Evolutionary conservation across 2,113 vertebrate species (phyloP), one percentile per base, ranked within the genome.

Genomic region (Oreamnos americanus): DNA sequence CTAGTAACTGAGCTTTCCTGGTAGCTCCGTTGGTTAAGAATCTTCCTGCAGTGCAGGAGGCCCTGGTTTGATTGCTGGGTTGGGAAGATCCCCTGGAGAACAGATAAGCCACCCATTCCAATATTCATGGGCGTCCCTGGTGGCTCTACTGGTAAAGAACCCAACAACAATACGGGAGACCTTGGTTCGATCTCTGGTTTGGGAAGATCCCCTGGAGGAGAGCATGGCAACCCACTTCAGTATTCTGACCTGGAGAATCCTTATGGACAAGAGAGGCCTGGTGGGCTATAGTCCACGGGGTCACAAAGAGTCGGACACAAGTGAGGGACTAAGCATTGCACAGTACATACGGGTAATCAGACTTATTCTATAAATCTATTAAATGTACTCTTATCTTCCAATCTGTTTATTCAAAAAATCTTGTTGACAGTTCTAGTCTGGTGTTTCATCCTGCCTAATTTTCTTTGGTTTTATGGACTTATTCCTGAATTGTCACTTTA

Each of bases 321-420:
- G 2, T 39, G 36, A 25, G 67, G 39, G 67, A 74, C 10, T 39
- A 74, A 23, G 19, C 9, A 74, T 25, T 39, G n/a, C 19, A 23
- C 36, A 74, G 39, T 6, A 74, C 67, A 74, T n/a, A 36, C 4
- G 1, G 4, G 33, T 67, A 19, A 67, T 39, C 67, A 74, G 21
- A 53, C 53, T 74, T 3, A 82, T 74, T 91, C 49, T 82, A 21
- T 15, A 87, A 39, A 30, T 67, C 2, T 97, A 33, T 19, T 88
- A 95, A 82, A 62, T 86, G n/a, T 76, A 39, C n/a, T 85, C n/a
- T 58, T 96, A 60, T 11, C 9, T 12, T 12, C 25, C 17, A 49
- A 90, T 71, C 23, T 92, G 3, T 93, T 91, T 60, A 94, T 55
- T 93, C 6, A 94, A 86, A 88, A 88, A 36, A 55, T 36, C 86